These are phyloP conservation scores for Python bivittatus DNA, from an alignment of 2,113 vertebrate genomes.

Conservation along the genomic window DNA sequence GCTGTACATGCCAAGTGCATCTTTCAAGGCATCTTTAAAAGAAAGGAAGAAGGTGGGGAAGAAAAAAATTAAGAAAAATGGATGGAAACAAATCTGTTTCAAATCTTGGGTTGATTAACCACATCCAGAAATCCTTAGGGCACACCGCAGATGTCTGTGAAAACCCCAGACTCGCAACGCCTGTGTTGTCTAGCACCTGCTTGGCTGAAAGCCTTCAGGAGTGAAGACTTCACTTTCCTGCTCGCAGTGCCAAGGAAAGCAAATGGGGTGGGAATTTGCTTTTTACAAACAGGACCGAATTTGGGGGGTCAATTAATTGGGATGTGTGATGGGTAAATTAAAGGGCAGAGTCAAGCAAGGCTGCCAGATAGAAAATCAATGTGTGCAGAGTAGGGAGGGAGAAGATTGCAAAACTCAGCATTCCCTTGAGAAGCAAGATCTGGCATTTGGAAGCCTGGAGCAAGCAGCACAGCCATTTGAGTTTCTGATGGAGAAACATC, in stretches of 20 bases:
- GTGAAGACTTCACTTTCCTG: constrained; percentile 53
- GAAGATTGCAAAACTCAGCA: background rate
- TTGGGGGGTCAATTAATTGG: constrained; percentile 71
- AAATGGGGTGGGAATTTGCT: constrained; percentile 65
- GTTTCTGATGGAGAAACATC: too few relatives aligned
- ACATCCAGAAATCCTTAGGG: too few relatives aligned
- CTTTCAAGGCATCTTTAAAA: background rate
- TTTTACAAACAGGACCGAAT: constrained; percentile 63
- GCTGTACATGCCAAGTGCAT: background rate
- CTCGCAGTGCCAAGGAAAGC: constrained; percentile 59
- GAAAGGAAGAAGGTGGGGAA: background rate
- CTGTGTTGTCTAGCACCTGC: constrained; percentile 11
- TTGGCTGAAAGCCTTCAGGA: background rate
- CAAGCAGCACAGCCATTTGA: background rate
- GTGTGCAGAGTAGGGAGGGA: constrained; percentile 9
- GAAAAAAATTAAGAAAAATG: background rate
- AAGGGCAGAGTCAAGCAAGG: constrained; percentile 62
- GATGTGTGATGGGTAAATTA: constrained; percentile 68
- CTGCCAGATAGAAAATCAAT: constrained; percentile 64
- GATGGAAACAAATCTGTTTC: background rate
- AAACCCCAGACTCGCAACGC: background rate
- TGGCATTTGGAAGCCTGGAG: background rate
- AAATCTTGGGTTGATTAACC: background rate
- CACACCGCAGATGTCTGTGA: too few relatives aligned
- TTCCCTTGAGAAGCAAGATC: background rate